Conservation (phyloP, 2,113 vertebrate genomes). For the Pitta sordida region DNA sequence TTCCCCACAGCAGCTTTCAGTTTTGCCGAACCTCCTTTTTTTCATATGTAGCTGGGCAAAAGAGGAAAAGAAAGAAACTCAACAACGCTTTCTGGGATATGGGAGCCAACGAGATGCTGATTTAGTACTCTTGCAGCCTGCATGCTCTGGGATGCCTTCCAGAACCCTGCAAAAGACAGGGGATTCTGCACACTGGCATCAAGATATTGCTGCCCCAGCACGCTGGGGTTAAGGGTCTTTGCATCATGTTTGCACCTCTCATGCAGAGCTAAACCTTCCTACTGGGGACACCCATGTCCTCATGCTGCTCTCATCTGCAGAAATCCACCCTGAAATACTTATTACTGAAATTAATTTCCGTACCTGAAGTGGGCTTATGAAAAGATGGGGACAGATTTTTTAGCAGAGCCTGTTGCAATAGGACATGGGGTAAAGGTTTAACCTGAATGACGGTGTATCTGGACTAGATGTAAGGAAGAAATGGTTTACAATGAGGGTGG, state of each 20-base stretch:
- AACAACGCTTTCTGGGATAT: neutral
- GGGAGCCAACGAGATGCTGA: neutral
- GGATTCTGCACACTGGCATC: rapidly evolving
- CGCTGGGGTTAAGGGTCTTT: neutral
- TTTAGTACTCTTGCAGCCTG: neutral
- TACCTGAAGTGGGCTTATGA: neutral
- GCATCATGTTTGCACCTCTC: neutral
- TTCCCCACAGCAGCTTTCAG: neutral
- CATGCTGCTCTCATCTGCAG: neutral
- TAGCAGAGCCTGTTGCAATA: neutral
- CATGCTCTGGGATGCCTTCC: neutral
- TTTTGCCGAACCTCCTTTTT: neutral
- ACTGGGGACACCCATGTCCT: neutral
- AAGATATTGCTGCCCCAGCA: neutral
- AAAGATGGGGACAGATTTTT: neutral
- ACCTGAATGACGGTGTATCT: neutral
- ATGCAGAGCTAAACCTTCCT: neutral
- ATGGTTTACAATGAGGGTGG: neutral
- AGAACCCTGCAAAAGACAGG: neutral
- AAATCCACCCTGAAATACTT: neutral
- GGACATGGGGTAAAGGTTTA: neutral
- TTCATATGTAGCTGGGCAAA: neutral
- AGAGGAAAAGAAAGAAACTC: neutral
- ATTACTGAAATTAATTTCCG: neutral
- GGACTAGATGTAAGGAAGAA: neutral